Conservation (phyloP, 2,113 vertebrate genomes). For the Dromiciops gliroides region DNA sequence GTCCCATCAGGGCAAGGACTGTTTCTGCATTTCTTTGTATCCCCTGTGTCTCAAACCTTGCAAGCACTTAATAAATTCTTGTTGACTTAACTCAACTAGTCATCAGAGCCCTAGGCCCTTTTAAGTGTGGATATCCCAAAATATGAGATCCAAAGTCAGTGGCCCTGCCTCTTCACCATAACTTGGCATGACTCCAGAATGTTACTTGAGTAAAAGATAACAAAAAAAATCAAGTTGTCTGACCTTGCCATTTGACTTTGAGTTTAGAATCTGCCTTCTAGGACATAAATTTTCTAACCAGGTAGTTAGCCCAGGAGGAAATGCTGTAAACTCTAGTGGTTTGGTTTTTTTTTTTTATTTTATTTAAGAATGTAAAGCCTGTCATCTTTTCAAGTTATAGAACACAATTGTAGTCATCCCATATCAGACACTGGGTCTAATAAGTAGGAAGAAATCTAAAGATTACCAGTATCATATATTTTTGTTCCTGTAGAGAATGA, state of each 20-base stretch:
- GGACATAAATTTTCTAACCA: neutral
- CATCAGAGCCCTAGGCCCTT: neutral
- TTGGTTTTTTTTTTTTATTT: conserved; percentile 43
- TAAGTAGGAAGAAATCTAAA: neutral
- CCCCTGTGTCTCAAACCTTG: neutral
- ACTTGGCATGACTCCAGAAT: neutral
- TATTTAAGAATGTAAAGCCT: conserved; percentile 18
- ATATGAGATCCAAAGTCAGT: neutral
- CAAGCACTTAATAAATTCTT: neutral
- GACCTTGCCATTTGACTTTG: neutral
- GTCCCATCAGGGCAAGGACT: neutral
- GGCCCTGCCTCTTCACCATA: neutral
- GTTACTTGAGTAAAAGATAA: neutral
- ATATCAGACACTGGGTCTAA: neutral
- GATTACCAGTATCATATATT: neutral
- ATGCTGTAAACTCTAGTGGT: neutral
- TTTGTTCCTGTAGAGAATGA: neutral
- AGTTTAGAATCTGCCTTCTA: neutral
- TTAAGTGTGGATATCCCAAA: neutral
- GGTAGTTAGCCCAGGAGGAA: neutral
- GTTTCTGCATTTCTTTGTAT: neutral
- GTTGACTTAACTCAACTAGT: neutral
- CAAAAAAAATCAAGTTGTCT: neutral
- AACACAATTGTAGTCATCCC: conserved; percentile 12
- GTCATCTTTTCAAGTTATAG: conserved; percentile 22